phyloP scores from a whole-genome alignment of 2,113 vertebrate genomes.

The Carassius gibelio region DNA sequence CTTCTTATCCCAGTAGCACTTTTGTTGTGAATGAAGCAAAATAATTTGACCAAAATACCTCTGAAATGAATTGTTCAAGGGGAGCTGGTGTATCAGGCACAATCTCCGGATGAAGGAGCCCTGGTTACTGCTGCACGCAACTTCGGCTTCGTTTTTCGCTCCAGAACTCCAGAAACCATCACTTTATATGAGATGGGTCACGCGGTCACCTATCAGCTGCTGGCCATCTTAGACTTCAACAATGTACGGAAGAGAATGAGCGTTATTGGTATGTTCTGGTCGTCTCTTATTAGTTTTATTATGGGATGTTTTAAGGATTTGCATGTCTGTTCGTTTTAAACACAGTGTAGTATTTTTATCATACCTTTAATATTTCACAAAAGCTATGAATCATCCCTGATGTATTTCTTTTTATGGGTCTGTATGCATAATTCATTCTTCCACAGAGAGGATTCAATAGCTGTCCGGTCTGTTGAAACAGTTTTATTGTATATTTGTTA shows the following conservation, averaged over 20 bases:
- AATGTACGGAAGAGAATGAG: conserved; percentile 82
- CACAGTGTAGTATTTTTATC: background rate
- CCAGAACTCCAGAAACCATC: conserved; percentile 78
- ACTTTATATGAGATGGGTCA: conserved; percentile 76
- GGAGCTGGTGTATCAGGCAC: conserved; percentile 77
- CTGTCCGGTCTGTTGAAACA: background rate
- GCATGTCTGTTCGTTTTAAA: background rate
- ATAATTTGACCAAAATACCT: background rate
- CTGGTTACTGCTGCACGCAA: conserved; percentile 78
- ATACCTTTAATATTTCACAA: conserved; percentile 5
- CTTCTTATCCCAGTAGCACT: background rate
- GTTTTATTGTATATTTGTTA: background rate
- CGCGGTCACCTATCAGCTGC: conserved; percentile 73
- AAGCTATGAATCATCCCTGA: conserved; percentile 5
- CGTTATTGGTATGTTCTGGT: conserved; percentile 72
- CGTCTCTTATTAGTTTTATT: background rate
- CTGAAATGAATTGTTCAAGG: conserved; percentile 59
- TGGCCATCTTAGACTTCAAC: conserved; percentile 80
- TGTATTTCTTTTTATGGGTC: background rate
- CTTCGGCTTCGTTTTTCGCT: conserved; percentile 78
- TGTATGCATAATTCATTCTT: conserved; percentile 16
- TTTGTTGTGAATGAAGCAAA: background rate
- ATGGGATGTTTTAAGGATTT: background rate
- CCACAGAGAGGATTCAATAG: background rate
- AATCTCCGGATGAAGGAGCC: conserved; percentile 80